Percentiles rank a stretch among this genome's conserved stretches.
Conservation (phyloP, 2,113 vertebrate species). For the Laticauda colubrina region DNA sequence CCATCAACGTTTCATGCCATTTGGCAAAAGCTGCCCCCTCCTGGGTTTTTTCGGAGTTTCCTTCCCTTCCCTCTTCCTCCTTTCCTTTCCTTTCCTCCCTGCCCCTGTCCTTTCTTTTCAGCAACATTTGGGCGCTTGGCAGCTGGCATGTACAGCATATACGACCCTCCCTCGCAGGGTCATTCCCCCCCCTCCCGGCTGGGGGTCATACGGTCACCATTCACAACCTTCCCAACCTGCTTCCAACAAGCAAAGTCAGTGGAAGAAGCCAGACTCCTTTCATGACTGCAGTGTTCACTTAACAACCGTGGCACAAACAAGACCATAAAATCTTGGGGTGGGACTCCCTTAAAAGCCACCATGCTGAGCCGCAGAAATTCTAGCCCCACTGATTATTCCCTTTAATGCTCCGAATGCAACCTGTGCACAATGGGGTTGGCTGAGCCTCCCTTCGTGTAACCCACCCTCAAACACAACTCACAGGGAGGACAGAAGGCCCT, state of each 20-base stretch:
- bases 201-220: not conserved
- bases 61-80: not conserved
- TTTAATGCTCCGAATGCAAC: too few relatives aligned
- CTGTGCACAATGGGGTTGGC: too few relatives aligned
- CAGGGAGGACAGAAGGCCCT: too few relatives aligned
- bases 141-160: not conserved
- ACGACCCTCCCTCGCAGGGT: too few relatives aligned
- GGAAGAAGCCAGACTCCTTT: not conserved
- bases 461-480: too few relatives aligned
- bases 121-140: not conserved
- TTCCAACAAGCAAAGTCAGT: not conserved
- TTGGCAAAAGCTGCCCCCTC: not conserved
- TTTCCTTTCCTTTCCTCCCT: too few relatives aligned
- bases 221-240: not conserved
- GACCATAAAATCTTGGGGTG: not conserved
- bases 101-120: not conserved
- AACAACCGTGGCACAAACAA: not conserved
- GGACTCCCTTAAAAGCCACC: not conserved
- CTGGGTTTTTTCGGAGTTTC: not conserved
- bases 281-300: not conserved
- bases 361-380: not conserved
- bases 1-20: not conserved
- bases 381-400: not conserved
- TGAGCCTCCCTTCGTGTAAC: too few relatives aligned
- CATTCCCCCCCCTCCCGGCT: too few relatives aligned